Evolutionary conservation across 2,113 vertebrate genomes (phyloP).

Genomic region (Coracopsis vasa): DNA sequence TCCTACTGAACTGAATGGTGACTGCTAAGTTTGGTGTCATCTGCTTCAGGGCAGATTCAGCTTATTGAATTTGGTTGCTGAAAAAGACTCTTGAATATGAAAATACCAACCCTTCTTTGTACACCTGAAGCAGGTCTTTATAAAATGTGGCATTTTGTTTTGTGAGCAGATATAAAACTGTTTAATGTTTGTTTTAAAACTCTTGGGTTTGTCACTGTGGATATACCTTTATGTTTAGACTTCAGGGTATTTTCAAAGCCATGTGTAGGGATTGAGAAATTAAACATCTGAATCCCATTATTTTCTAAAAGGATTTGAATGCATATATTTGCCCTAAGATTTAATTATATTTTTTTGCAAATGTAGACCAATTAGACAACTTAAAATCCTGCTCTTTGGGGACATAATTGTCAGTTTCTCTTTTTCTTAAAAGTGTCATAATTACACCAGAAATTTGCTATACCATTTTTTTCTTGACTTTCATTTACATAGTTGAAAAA

Average conservation of each 20-base stretch:
- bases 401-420: slow-evolving; percentile 16
- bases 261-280: slow-evolving; percentile 1
- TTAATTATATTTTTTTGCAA: slow-evolving; percentile 40
- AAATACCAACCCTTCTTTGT: background rate
- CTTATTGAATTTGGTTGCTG: background rate
- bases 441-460: background rate
- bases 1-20: background rate
- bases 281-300: slow-evolving; percentile 20
- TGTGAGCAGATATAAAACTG: background rate
- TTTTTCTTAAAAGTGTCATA: background rate
- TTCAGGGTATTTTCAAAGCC: slow-evolving; percentile 38
- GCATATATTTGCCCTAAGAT: slow-evolving; percentile 20
- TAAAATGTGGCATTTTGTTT: background rate
- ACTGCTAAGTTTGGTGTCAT: background rate
- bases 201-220: background rate
- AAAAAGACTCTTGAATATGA: background rate
- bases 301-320: slow-evolving; percentile 33
- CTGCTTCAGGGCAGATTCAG: background rate
- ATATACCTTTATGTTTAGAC: slow-evolving; percentile 12
- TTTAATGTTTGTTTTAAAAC: slow-evolving; percentile 19
- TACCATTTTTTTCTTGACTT: background rate
- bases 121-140: background rate
- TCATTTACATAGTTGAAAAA: background rate
- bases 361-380: slow-evolving; percentile 31
- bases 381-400: background rate